Conservation (phyloP, 2,888 invertebrate genomes). For the Andrena minutula region DNA sequence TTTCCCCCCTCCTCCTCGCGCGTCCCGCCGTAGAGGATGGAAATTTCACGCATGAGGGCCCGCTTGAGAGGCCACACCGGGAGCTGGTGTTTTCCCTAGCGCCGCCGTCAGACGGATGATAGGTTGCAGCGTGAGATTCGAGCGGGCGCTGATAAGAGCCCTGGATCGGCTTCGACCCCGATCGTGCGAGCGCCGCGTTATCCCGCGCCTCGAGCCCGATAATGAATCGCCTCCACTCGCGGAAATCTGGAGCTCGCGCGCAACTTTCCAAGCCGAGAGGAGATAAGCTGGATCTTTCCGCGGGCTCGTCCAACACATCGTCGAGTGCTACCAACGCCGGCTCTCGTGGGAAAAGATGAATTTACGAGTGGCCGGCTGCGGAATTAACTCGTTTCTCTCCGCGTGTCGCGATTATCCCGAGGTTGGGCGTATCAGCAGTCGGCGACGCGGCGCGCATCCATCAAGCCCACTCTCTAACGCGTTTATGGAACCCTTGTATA, state of each 20-base stretch:
- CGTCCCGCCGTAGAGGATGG: constrained; percentile 61
- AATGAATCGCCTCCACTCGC: constrained; percentile 16
- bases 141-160: constrained; percentile 40
- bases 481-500: constrained; percentile 17
- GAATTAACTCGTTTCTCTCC: constrained; percentile 44
- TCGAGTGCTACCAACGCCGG: constrained; percentile 4
- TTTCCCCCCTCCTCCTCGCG: constrained; percentile 65
- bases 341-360: constrained; percentile 40
- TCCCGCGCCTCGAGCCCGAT: background rate
- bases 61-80: background rate
- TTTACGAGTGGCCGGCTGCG: constrained; percentile 5
- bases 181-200: constrained; percentile 27
- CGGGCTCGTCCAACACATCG: background rate
- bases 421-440: background rate
- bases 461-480: constrained; percentile 27
- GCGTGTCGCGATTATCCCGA: constrained; percentile 7
- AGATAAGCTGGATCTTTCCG: constrained; percentile 21
- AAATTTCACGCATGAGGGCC: constrained; percentile 74
- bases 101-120: constrained; percentile 37
- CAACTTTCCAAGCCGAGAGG: constrained; percentile 28
- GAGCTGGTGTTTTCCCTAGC: constrained; percentile 1
- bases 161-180: constrained; percentile 11
- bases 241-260: constrained; percentile 22
- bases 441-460: constrained; percentile 23
- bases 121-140: constrained; percentile 42